Conservation (phyloP, 2,888 invertebrate genomes). For the Archips xylosteana region DNA sequence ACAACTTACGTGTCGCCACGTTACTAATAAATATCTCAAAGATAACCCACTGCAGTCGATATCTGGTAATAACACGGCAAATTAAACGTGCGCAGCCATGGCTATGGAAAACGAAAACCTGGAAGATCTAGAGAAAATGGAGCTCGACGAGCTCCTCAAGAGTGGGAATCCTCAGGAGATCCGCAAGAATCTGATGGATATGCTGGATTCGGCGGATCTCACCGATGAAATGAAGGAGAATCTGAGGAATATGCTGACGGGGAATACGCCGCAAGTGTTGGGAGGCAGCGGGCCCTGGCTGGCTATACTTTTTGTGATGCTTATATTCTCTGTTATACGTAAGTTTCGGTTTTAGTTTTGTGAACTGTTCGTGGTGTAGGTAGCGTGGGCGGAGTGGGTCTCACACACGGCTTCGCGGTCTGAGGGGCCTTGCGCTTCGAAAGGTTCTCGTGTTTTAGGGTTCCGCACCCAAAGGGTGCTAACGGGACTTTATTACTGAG, state of each 20-base stretch:
- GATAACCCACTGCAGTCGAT: slow-evolving; percentile 33
- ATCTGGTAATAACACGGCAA: slow-evolving; percentile 10
- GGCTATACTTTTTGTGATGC: slow-evolving; percentile 62
- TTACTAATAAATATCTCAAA: slow-evolving; percentile 42
- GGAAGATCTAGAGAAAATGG: slow-evolving; percentile 44
- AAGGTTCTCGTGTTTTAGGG: no score
- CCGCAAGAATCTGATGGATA: slow-evolving; percentile 83
- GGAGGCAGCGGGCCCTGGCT: slow-evolving; percentile 61
- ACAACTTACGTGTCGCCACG: slow-evolving; percentile 61
- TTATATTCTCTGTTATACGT: slow-evolving; percentile 70
- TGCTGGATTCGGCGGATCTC: slow-evolving; percentile 86
- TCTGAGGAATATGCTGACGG: slow-evolving; percentile 80
- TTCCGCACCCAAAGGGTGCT: no score
- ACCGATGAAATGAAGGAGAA: slow-evolving; percentile 87
- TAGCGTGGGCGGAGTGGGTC: no score
- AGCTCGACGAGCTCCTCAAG: slow-evolving; percentile 63
- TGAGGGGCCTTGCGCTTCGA: no score
- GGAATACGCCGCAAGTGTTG: slow-evolving; percentile 71
- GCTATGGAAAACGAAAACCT: slow-evolving; percentile 48
- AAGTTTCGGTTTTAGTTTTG: slow-evolving; percentile 52
- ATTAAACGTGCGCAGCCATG: slow-evolving; percentile 45
- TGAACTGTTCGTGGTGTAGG: no score
- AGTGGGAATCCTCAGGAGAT: slow-evolving; percentile 65
- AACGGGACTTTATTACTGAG: no score
- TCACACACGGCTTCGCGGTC: no score